Base-by-base conservation (phyloP, 2,888 invertebrate genomes). In the Apeira syringaria region DNA sequence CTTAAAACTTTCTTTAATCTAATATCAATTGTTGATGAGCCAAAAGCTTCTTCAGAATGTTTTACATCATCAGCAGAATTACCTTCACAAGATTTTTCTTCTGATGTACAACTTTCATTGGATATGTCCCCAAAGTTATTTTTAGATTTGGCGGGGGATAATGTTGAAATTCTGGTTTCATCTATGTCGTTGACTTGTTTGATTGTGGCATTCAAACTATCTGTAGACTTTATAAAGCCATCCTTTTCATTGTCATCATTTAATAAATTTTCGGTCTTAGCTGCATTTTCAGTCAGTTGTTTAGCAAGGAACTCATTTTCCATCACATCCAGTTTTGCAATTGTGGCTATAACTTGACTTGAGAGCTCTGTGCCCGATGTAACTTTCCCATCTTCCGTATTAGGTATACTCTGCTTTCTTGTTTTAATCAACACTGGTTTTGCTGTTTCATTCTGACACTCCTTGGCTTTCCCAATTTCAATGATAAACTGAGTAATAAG, bases 391-490 rank as follows among this genome's bases (percentile, higher is more conserved):
- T 51, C 63, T 51, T 74, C 59, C 36, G 46, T 32, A 15, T 43
- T 50, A 22, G 32, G 29, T 52, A 64, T 59, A 15, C 46, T 37
- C 27, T 67, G 66, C 71, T 80, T 87, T 1, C 74, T 64, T 5
- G 80, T 77, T 53, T 85, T 87, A 6, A 87, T 64, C n/a, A 87
- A 63, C 7, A 88, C 86, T 45, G 66, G 77, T 56, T 80, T 83
- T 7, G 90, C 88, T 37, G 61, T 54, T 17, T 60, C 66, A 46
- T 80, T 86, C 13, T 71, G 64, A 46, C 59, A 69, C 68, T 87
- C 85, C 48, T 81, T 82, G 28, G 85, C 89, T 66, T 77, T 85
- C 0, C 87, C 89, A 36, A 84, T 61, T 66, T 88, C 89, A 13
- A 90, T 69, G 12, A 53, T 26, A 13, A 57, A 51, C 9, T 50